phyloP scores from a whole-genome alignment of 2,113 vertebrate species.

The Solea solea region DNA sequence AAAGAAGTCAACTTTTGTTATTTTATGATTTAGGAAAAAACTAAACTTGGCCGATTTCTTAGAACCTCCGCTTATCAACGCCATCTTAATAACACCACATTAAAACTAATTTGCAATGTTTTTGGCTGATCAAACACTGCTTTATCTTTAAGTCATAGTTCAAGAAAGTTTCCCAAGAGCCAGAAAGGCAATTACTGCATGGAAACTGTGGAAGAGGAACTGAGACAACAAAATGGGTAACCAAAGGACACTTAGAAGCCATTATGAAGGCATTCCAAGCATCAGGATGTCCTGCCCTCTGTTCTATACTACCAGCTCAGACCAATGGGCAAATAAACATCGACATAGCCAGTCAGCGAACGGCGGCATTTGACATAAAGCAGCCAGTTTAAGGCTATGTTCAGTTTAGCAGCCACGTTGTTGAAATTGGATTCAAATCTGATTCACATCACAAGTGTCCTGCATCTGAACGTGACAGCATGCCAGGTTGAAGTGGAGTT shows the following conservation, averaged over 20 bases:
- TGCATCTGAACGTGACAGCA: no score
- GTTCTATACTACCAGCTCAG: neutral
- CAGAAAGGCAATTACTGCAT: conserved; percentile 20
- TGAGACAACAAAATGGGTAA: conserved; percentile 4
- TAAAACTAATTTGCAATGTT: conserved; percentile 5
- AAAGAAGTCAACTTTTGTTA: no score
- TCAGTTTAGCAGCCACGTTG: no score
- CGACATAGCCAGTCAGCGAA: neutral
- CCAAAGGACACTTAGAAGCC: conserved; percentile 12
- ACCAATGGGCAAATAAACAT: neutral
- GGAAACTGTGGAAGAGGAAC: neutral
- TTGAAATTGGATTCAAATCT: no score
- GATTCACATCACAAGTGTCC: no score
- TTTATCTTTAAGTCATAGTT: conserved; percentile 40
- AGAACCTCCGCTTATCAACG: neutral
- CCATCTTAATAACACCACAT: conserved; percentile 31
- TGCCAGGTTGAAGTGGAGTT: no score
- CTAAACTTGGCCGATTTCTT: no score
- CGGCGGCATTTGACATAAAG: neutral
- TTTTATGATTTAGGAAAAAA: no score
- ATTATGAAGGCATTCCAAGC: neutral
- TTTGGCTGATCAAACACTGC: conserved; percentile 36
- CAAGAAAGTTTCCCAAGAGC: conserved; percentile 20
- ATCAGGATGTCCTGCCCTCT: conserved; percentile 26
- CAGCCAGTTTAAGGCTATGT: neutral